Evolutionary conservation across 2,797 vertebrate genomes (phyloP).

Genomic region (Typhlichthys eigenmanni): DNA sequence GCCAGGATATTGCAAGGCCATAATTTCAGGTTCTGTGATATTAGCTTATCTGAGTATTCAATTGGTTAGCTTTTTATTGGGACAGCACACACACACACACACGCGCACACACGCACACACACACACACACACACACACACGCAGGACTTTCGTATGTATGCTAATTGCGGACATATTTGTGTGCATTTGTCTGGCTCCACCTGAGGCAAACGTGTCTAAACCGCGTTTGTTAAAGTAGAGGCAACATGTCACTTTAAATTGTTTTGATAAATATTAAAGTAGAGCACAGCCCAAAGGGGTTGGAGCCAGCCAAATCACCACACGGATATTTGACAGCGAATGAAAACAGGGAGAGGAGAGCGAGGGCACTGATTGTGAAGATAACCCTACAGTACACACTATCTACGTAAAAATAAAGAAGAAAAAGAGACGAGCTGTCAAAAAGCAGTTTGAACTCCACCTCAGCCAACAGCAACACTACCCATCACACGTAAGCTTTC

Average conservation of each 20-base stretch:
- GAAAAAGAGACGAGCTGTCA: slow-evolving; percentile 19
- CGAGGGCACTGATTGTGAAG: slow-evolving; percentile 22
- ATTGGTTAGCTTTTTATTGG: slow-evolving; percentile 8
- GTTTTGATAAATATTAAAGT: slow-evolving; percentile 73
- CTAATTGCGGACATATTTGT: slow-evolving; percentile 44
- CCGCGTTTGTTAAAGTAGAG: slow-evolving; percentile 45
- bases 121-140: too few relatives aligned
- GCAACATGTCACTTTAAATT: slow-evolving; percentile 63
- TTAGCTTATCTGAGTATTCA: slow-evolving; percentile 11
- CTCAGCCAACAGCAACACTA: slow-evolving; percentile 1
- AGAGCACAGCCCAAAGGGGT: slow-evolving; percentile 51
- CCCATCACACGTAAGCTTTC: slow-evolving; percentile 16
- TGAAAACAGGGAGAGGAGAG: slow-evolving; percentile 9
- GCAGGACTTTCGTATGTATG: slow-evolving; percentile 13
- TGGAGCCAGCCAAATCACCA: slow-evolving; percentile 33
- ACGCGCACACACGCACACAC: too few relatives aligned
- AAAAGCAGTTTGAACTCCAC: slow-evolving; percentile 12
- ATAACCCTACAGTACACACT: slow-evolving; percentile 19
- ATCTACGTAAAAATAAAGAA: slow-evolving; percentile 30
- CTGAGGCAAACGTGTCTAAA: slow-evolving; percentile 34
- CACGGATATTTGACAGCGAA: slow-evolving; percentile 2
- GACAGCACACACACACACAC: too few relatives aligned
- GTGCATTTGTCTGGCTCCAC: slow-evolving; percentile 41
- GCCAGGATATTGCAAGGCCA: slow-evolving; percentile 13
- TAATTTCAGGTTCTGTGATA: slow-evolving; percentile 16